phyloP scores from a whole-genome alignment of 2,888 invertebrate species.

The Leptinotarsa peninsularis region DNA sequence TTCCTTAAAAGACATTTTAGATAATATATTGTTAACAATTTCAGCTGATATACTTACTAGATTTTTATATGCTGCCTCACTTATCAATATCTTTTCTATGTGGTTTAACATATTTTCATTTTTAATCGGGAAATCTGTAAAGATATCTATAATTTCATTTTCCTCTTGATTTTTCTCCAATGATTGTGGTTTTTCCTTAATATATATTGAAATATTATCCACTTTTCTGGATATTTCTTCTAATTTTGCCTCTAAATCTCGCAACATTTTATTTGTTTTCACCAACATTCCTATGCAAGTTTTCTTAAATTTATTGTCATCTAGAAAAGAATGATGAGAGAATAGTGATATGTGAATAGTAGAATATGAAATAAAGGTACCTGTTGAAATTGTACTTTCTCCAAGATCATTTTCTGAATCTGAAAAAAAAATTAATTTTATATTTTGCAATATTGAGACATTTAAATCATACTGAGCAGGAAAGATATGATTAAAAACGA shows the following conservation, averaged over 20 bases:
- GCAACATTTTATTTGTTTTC: background rate
- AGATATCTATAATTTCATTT: slow-evolving; percentile 8
- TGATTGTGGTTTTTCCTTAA: slow-evolving; percentile 1
- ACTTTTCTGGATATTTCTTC: background rate
- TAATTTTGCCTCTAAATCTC: background rate
- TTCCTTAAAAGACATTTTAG: background rate
- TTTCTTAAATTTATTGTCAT: background rate
- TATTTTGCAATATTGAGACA: slow-evolving; percentile 3
- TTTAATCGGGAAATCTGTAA: slow-evolving; percentile 7
- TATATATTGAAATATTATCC: background rate
- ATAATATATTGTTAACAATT: background rate
- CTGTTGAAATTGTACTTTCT: background rate
- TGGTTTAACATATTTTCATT: slow-evolving; percentile 10
- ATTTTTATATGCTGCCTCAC: slow-evolving; percentile 4
- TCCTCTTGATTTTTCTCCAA: slow-evolving; percentile 2
- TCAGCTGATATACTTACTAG: slow-evolving; percentile 12
- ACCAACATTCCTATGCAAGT: slow-evolving; percentile 1
- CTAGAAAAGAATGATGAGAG: slow-evolving; percentile 2
- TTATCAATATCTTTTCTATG: slow-evolving; percentile 6
- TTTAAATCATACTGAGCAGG: slow-evolving; percentile 1
- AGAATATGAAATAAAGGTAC: slow-evolving; percentile 12
- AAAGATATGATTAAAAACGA: background rate
- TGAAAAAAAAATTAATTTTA: background rate
- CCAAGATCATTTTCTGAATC: background rate
- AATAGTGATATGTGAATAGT: background rate